Base-by-base conservation (phyloP, 2,888 invertebrate genomes). In the Drosophila dives region DNA sequence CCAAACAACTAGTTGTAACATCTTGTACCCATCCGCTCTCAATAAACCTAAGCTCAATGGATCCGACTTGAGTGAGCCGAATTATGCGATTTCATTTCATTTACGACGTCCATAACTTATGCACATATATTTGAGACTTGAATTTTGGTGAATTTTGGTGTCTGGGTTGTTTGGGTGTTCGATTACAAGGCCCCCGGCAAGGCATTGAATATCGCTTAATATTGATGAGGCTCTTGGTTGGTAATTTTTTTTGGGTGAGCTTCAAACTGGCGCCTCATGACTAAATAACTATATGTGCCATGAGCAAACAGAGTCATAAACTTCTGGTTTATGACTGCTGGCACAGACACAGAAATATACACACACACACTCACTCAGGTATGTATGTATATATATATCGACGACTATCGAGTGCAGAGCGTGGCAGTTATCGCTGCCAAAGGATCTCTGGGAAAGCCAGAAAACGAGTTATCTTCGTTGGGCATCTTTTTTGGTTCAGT, bases 281-380 rank as follows among this genome's bases (percentile, higher is more conserved):
- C 67, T 53, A 64, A 75, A 79, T 60, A 74, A 77, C 80, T 79
- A 75, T 63, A 77, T 75, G 80, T 75, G 79, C 75, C 70, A 86
- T 86, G 82, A 81, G 87, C 81, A 89, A 88, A 85, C 85, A 85
- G 78, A 85, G 85, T 89, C 90, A 89, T 85, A 85, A 85, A 85
- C 85, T 82, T 82, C 64, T 72, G 72, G 67, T 85, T 85, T 85
- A 89, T 85, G 86, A 69, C 85, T 70, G 34, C 63, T 54, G 60
- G 40, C 56, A 64, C 32, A 66, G 34, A 49, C 68, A 71, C 56
- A 53, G 36, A 42, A 45, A 38, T 55, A 54, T 32, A 26, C 40
- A 23, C 51, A 69, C 64, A 34, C 53, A 40, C 53, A 56, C 50
- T 23, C 20, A 45, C 3, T 1, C 45, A 45, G 45, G 45, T 45